Base-by-base conservation (phyloP, 1,140 invertebrate genomes). In the Oryctes rhinoceros region DNA sequence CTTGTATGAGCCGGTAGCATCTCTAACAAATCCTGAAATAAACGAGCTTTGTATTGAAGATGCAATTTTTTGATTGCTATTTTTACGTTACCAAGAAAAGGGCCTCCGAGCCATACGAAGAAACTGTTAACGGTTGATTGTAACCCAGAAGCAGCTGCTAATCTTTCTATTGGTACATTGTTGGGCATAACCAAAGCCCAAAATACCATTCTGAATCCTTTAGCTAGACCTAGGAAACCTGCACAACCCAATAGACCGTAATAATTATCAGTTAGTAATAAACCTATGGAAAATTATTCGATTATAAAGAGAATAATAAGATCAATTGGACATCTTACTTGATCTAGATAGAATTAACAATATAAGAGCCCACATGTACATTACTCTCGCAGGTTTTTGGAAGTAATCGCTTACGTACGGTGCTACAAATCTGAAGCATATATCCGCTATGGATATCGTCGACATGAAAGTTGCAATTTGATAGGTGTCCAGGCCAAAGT, bases 151-250 rank as follows among this genome's bases (percentile, higher is more conserved):
- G 92, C 92, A 20, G 90, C 90, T 0, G 92, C 91, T 65, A 93
- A 84, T 77, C 91, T 89, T 76, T 91, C 89, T 13, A 93, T 83
- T 1, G 92, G 92, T 39, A 94, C 92, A 83, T 93, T 91, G 4
- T 89, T 89, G 11, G 92, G 91, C 77, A 93, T 92, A 1, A 92
- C 91, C 10, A 94, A 84, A 0, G 91, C 90, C 90, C 92, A 91
- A 82, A 92, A 93, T 0, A 94, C 92, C 47, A 91, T 93, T 80
- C 92, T 88, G 5, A 94, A 84, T 0, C 90, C 92, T 88, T 93
- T 93, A 44, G 90, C 91, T 53, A 91, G 87, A 0, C 92, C 92
- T 44, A 93, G 89, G 81, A 90, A 89, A 0, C 90, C 87, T 6
- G 91, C 90, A 20, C 92, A 83, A 3, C 59, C 76, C 0, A 86